Conservation (phyloP, 2,797 vertebrate genomes). For the Phataginus tricuspis region DNA sequence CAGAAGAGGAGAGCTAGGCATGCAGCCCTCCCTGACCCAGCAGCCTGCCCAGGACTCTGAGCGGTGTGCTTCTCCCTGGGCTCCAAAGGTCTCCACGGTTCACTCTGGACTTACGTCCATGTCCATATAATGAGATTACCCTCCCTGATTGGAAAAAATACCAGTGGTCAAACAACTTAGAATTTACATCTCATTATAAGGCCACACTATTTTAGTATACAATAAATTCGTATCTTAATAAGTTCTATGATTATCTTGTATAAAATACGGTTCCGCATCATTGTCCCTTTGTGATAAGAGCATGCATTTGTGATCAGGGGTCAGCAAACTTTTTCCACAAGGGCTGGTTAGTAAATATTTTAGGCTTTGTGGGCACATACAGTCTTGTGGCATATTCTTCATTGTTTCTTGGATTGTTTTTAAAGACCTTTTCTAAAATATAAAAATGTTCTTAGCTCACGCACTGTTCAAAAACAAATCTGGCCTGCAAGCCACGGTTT, state of each 20-base stretch:
- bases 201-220: neutral
- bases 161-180: neutral
- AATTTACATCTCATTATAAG: neutral
- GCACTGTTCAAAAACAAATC: neutral
- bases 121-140: neutral
- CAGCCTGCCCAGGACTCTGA: neutral
- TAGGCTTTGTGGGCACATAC: neutral
- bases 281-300: neutral
- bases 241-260: neutral
- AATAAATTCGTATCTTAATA: neutral
- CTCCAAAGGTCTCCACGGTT: neutral
- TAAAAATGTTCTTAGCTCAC: constrained; percentile 10
- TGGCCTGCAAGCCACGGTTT: neutral
- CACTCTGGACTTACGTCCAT: neutral
- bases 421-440: constrained; percentile 39
- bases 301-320: neutral
- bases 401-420: neutral
- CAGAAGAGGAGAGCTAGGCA: neutral
- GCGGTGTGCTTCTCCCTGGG: neutral
- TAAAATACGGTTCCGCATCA: neutral
- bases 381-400: neutral
- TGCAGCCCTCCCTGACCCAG: neutral
- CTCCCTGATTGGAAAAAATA: neutral
- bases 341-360: neutral
- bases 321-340: neutral